Conservation (phyloP, 2,113 vertebrate genomes). For the Pedetes capensis region DNA sequence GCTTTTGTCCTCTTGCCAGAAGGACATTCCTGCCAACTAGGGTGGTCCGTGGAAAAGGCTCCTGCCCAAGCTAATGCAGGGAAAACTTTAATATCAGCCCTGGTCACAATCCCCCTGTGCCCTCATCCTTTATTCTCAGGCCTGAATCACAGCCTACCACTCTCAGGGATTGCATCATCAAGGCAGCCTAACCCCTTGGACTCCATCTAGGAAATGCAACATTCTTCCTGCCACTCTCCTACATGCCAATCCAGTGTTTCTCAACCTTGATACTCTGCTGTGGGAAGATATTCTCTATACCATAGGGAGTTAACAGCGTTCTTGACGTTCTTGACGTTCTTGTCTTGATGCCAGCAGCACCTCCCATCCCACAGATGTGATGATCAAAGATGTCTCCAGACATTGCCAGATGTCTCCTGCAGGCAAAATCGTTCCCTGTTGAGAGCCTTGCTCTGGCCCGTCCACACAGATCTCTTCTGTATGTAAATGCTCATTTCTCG, state of each 20-base stretch:
- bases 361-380: not conserved
- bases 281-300: not conserved
- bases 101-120: not conserved
- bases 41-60: not conserved
- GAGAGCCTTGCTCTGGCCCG: not conserved
- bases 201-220: not conserved
- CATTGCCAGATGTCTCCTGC: not conserved
- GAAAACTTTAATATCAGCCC: not conserved
- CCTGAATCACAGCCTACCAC: not conserved
- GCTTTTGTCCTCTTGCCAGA: not conserved
- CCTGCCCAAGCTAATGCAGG: not conserved
- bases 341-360: not conserved
- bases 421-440: not conserved
- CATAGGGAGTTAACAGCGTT: not conserved
- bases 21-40: not conserved
- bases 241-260: not conserved
- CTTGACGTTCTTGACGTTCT: not conserved
- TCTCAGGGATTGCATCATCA: not conserved
- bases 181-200: not conserved
- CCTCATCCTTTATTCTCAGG: not conserved
- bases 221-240: not conserved
- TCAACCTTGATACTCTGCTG: not conserved
- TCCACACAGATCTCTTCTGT: not conserved
- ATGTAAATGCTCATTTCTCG: not conserved
- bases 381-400: not conserved